A percentile compares a stretch with the other conserved stretches of the same genome.
These are phyloP conservation scores for Caerostris darwini DNA, from an alignment of 1,140 invertebrate genomes.

Conservation along the genomic window DNA sequence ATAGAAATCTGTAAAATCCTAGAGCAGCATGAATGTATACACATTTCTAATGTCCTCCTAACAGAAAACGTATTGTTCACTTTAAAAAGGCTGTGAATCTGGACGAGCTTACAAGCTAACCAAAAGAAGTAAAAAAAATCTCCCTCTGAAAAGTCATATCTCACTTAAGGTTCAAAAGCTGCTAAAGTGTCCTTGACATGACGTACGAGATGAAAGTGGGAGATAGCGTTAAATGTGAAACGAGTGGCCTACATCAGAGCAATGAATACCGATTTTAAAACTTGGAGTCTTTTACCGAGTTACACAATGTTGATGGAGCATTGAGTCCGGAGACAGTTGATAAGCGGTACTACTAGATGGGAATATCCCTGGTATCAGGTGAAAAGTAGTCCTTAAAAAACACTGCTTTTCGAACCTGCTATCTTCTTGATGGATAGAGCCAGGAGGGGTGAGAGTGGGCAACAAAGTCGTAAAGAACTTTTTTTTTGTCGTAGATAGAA, in stretches of 20 bases:
- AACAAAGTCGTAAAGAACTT: slow-evolving; percentile 71
- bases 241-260: slow-evolving; percentile 59
- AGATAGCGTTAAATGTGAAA: slow-evolving; percentile 56
- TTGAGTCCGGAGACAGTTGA: slow-evolving; percentile 42
- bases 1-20: no score
- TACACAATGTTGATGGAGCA: slow-evolving; percentile 58
- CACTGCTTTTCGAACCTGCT: slow-evolving; percentile 52
- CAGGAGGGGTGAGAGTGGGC: slow-evolving; percentile 2
- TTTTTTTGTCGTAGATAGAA: slow-evolving; percentile 58
- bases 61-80: slow-evolving; percentile 3
- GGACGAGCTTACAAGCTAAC: not conserved
- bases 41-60: not conserved
- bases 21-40: not conserved
- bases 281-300: slow-evolving; percentile 45
- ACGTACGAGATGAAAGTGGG: slow-evolving; percentile 30
- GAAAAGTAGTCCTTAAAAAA: slow-evolving; percentile 67
- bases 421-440: slow-evolving; percentile 67
- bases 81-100: not conserved
- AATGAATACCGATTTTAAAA: slow-evolving; percentile 68
- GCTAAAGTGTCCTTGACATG: slow-evolving; percentile 53
- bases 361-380: slow-evolving; percentile 30
- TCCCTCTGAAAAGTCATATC: not conserved
- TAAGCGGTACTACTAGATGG: slow-evolving; percentile 23
- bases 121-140: not conserved
- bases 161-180: slow-evolving; percentile 26